These are phyloP conservation scores for Lophura nycthemera DNA, from an alignment of 2,113 vertebrate genomes.

Conservation along the genomic window DNA sequence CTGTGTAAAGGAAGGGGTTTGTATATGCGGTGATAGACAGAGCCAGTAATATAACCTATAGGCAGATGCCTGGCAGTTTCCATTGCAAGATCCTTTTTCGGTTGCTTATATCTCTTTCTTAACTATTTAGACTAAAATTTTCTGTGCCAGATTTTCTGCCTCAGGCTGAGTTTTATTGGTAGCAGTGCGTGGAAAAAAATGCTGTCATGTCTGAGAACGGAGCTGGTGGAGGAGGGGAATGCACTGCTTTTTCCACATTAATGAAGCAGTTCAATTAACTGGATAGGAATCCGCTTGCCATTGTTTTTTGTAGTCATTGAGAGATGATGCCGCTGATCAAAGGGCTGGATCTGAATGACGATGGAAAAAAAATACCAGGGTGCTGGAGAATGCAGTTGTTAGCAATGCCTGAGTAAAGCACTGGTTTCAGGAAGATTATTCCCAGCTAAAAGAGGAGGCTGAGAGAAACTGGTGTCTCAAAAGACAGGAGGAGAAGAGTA, in stretches of 20 bases:
- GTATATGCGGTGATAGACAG: background rate
- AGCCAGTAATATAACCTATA: background rate
- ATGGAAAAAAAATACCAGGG: background rate
- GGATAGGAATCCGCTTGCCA: background rate
- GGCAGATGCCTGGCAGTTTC: background rate
- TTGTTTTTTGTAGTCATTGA: background rate
- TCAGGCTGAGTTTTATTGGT: conserved; percentile 6
- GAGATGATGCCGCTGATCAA: background rate
- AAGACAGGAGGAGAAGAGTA: background rate
- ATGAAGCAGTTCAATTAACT: background rate
- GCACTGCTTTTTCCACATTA: background rate
- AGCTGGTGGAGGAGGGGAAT: background rate
- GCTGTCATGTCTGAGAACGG: background rate
- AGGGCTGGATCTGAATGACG: background rate
- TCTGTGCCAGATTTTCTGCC: background rate
- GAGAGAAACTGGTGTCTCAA: background rate
- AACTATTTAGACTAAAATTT: background rate
- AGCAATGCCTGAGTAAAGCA: background rate
- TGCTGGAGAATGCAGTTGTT: background rate
- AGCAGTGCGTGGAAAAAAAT: background rate
- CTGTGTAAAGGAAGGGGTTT: background rate
- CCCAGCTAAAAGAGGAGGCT: background rate
- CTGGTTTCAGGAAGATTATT: background rate
- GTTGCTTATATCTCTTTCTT: background rate
- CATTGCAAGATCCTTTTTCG: background rate